Evolutionary conservation across 2,113 vertebrate genomes (phyloP).

Genomic region (Hylia prasina): DNA sequence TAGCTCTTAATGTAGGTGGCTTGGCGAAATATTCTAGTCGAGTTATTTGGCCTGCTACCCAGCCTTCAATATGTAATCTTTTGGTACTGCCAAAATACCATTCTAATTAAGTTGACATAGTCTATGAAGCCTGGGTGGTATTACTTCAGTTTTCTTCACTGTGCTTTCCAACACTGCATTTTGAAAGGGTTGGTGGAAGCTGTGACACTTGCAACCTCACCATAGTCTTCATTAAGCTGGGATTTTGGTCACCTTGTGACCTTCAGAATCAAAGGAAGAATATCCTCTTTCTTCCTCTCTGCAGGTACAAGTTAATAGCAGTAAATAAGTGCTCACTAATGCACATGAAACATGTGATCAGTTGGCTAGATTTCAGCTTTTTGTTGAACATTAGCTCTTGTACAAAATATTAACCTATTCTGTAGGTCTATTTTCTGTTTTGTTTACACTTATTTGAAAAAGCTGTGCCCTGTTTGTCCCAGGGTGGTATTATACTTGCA

Average conservation of each 20-base stretch:
- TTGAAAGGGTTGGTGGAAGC: conserved; percentile 8
- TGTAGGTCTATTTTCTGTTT: conserved; percentile 17
- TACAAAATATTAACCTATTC: conserved; percentile 37
- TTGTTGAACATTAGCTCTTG: conserved; percentile 27
- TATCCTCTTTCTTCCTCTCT: conserved; percentile 2
- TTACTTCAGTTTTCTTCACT: conserved; percentile 7
- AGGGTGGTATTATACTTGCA: neutral
- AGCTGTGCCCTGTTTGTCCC: conserved; percentile 20
- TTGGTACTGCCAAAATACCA: conserved; percentile 51
- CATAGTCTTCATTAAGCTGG: neutral
- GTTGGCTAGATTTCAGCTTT: conserved; percentile 19
- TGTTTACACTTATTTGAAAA: neutral
- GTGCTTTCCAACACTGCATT: neutral
- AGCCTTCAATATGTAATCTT: conserved; percentile 51
- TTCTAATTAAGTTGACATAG: conserved; percentile 52
- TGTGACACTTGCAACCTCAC: conserved; percentile 4
- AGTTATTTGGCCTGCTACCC: conserved; percentile 51
- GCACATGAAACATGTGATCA: neutral
- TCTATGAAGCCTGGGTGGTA: conserved; percentile 50
- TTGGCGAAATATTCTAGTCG: conserved; percentile 35
- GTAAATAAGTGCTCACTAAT: conserved; percentile 9
- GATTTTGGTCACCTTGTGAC: conserved; percentile 19
- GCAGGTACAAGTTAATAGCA: conserved; percentile 41
- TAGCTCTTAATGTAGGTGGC: conserved; percentile 40
- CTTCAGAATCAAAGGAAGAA: conserved; percentile 15